Evolutionary conservation across 2,888 invertebrate genomes (phyloP), one percentile per base, ranked within the genome.

Genomic region (Xylophagus ater): DNA sequence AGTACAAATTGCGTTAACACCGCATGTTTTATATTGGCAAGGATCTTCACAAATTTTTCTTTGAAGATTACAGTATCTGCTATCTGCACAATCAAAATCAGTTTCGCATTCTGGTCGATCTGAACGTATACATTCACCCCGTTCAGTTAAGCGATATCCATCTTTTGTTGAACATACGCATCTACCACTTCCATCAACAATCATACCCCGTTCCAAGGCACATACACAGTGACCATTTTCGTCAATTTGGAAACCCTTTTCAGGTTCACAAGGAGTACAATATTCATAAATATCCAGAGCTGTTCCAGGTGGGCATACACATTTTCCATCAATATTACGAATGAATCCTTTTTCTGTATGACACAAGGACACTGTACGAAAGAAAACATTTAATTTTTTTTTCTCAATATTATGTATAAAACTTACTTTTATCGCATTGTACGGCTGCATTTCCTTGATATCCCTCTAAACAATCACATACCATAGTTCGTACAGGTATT

Each of bases 391-490:
- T 8, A 30, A 34, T 17, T 12, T 20, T 12, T 28, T 18, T 18
- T 28, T 34, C 19, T n/a, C 38, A 14, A 35, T 13, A 17, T 10
- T 32, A 32, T 14, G 10, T n/a, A 25, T 8, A 17, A 4, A 41
- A 72, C 74, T 75, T 71, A 79, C 87, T 73, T 69, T 74, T 79
- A 51, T 83, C 80, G 56, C 90, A 92, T 55, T 81, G 78, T 8
- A 81, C 71, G 7, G 86, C 79, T 14, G 90, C 89, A 58, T 89
- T 86, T 59, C 90, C 92, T 62, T 78, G 78, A 58, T 81, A 88
- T 44, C 88, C 89, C 23, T 83, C 81, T 30, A 81, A 59, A 58
- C 92, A 92, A 62, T 85, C 82, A 56, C 90, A 92, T 45, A 85
- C 76, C 82, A 90, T 84, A 7, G 89, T 89, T 56, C 84, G 73